Conservation (phyloP, 2,888 invertebrate genomes). For the Diaphora mendica region DNA sequence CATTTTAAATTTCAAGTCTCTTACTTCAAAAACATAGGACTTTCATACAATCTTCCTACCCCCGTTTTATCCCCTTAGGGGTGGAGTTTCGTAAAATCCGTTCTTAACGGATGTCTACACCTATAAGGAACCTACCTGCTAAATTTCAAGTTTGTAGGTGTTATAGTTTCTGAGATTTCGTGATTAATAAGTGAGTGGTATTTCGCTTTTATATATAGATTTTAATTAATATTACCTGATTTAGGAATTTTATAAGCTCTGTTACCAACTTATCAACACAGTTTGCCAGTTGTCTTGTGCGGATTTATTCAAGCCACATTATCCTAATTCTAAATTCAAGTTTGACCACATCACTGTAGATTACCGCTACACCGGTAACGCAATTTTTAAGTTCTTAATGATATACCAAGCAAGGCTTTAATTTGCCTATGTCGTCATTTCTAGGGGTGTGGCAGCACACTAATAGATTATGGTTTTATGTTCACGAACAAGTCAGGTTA, state of each 20-base stretch:
- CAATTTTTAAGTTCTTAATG: neutral
- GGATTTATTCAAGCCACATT: neutral
- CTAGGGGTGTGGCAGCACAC: neutral
- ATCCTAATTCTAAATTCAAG: neutral
- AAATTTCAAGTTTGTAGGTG: no score
- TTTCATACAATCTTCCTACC: no score
- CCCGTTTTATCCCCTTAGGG: no score
- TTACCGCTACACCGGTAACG: neutral
- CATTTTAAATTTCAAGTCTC: no score
- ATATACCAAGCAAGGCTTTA: neutral
- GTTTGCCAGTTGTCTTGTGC: neutral
- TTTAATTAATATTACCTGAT: neutral
- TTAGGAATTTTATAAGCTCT: neutral
- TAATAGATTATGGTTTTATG: conserved; percentile 15
- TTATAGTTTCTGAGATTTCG: no score
- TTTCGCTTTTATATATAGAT: no score
- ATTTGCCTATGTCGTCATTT: conserved; percentile 5
- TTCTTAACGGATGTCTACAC: no score
- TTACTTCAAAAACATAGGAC: no score
- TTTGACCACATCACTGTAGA: neutral
- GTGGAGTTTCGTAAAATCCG: no score
- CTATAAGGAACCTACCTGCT: no score
- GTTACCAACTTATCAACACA: neutral
- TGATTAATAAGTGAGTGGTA: no score
- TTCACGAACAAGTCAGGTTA: conserved; percentile 10